These are phyloP conservation scores for Rattus rattus DNA, from an alignment of 2,113 vertebrate genomes.

Conservation along the genomic window DNA sequence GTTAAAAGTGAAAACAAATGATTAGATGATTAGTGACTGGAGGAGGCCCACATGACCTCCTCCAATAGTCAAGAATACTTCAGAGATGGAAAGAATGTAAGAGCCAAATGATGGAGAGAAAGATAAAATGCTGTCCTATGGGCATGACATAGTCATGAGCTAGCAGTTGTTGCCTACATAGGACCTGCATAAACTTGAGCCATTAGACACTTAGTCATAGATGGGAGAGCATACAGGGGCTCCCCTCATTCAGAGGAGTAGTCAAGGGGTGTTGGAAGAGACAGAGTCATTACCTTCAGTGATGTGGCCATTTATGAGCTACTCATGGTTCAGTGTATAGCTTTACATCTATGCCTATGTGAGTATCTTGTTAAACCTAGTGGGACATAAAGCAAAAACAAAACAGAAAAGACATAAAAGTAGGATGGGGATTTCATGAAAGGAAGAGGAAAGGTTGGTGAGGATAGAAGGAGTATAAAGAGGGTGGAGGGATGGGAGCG, in stretches of 20 bases:
- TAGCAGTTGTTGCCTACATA: background rate
- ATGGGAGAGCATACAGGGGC: too few species aligned
- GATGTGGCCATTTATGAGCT: background rate
- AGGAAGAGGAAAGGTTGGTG: background rate
- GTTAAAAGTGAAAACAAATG: too few species aligned
- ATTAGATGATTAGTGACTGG: too few species aligned
- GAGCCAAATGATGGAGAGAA: background rate
- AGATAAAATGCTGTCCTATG: background rate
- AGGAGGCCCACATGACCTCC: accelerated
- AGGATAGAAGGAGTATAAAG: too few species aligned
- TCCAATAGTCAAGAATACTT: background rate
- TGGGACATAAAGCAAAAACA: background rate
- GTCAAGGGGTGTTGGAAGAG: background rate
- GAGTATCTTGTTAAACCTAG: background rate
- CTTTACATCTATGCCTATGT: too few species aligned
- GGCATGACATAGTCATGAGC: too few species aligned
- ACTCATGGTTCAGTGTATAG: background rate
- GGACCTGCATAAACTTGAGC: background rate
- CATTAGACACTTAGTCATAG: background rate
- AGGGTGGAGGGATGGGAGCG: background rate
- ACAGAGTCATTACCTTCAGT: background rate
- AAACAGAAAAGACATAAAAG: background rate
- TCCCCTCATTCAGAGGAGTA: background rate
- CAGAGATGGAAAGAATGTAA: background rate
- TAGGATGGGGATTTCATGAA: background rate